Conservation (phyloP, 2,113 vertebrate species). For the Coracopsis vasa region DNA sequence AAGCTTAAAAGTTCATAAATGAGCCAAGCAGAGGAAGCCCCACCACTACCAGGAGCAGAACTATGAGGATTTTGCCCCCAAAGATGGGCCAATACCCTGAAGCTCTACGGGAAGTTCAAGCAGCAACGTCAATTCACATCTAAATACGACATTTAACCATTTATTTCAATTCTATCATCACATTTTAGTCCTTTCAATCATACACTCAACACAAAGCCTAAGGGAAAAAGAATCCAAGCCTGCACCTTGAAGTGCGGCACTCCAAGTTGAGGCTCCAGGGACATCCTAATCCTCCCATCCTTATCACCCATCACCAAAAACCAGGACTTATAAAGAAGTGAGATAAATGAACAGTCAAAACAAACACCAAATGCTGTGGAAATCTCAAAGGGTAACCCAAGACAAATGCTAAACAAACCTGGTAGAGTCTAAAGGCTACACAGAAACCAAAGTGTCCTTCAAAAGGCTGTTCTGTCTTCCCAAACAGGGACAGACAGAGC, state of each 20-base stretch:
- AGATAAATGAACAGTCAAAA: slow-evolving; percentile 53
- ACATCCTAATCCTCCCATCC: not conserved
- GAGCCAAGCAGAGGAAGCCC: not conserved
- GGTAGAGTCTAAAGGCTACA: not conserved
- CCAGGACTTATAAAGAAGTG: not conserved
- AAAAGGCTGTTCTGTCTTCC: not conserved
- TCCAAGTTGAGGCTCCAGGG: not conserved
- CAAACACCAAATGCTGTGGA: not conserved
- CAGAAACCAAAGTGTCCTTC: not conserved
- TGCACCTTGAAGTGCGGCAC: not conserved
- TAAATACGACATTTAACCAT: not conserved
- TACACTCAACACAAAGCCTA: not conserved
- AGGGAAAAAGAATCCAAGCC: not conserved
- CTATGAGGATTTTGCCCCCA: not conserved
- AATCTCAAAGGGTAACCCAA: slow-evolving; percentile 20
- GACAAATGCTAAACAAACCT: not conserved
- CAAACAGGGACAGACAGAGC: not conserved
- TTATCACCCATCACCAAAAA: not conserved
- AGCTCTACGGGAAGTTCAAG: not conserved
- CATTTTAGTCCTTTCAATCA: not conserved
- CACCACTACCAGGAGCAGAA: not conserved
- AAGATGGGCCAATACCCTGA: not conserved
- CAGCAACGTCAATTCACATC: not conserved
- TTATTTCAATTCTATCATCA: not conserved
- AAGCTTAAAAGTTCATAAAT: not conserved